Evolutionary conservation across 2,888 invertebrate species (phyloP).

Genomic region (Tethea ocularis): DNA sequence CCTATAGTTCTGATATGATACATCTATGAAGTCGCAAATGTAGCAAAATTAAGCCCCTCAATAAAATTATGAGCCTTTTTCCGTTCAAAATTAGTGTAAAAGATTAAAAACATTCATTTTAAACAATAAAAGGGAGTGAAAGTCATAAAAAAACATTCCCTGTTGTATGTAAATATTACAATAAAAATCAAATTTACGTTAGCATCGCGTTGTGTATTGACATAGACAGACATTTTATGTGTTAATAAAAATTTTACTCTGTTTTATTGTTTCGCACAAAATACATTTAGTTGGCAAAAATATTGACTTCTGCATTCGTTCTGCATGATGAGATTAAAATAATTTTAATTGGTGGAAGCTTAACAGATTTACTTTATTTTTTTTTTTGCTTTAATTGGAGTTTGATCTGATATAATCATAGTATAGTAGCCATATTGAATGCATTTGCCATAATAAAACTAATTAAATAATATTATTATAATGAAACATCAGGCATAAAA

Average conservation of each 20-base stretch:
- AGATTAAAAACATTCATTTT: background rate
- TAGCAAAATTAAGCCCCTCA: no score
- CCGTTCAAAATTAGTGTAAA: conserved; percentile 5
- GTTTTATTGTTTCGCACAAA: background rate
- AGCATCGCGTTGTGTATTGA: conserved; percentile 14
- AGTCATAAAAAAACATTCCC: conserved; percentile 7
- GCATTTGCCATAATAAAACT: no score
- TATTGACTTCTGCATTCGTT: background rate
- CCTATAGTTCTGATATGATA: no score
- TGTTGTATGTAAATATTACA: conserved; percentile 14
- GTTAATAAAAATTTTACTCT: conserved; percentile 14
- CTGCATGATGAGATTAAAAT: background rate
- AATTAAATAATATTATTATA: no score
- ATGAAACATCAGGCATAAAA: no score
- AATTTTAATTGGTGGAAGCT: no score
- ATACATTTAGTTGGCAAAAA: background rate
- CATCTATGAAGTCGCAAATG: no score
- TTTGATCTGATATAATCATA: no score
- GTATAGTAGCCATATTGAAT: no score
- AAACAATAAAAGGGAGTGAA: conserved; percentile 6
- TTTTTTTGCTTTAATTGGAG: no score
- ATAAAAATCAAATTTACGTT: conserved; percentile 36
- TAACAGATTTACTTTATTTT: no score
- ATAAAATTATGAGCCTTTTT: background rate
- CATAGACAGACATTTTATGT: conserved; percentile 17